Evolutionary conservation across 2,113 vertebrate species (phyloP).

Genomic region (Notarius lentiginosus): DNA sequence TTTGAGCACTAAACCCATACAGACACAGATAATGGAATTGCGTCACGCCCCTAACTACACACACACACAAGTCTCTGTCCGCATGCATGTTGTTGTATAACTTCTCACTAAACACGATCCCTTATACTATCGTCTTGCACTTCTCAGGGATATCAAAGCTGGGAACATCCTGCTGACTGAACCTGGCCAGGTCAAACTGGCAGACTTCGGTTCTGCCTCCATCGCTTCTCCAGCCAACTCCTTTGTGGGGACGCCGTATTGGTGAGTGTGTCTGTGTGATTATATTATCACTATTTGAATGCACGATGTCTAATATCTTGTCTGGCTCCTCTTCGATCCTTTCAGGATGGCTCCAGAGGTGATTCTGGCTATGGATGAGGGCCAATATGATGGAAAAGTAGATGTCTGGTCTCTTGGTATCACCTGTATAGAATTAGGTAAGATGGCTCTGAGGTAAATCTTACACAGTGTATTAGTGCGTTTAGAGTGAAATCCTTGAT

Average conservation of each 20-base stretch:
- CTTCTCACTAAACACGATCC: not conserved
- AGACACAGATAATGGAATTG: not conserved
- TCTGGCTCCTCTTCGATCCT: not conserved
- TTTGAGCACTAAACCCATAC: not conserved
- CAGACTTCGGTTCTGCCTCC: constrained; percentile 80
- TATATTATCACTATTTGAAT: not conserved
- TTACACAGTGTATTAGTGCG: not conserved
- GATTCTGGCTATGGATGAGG: constrained; percentile 82
- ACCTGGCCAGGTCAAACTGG: constrained; percentile 79
- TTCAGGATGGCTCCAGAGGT: constrained; percentile 82
- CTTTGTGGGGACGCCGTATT: constrained; percentile 81
- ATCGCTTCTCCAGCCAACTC: constrained; percentile 81
- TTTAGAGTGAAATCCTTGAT: constrained; percentile 4
- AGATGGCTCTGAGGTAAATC: not conserved
- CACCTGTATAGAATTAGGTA: constrained; percentile 81
- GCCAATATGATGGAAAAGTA: constrained; percentile 81
- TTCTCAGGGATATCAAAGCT: constrained; percentile 77
- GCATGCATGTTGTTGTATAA: not conserved
- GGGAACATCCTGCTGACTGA: constrained; percentile 81
- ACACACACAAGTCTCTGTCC: not conserved
- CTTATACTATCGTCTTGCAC: not conserved
- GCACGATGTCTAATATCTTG: not conserved
- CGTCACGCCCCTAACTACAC: too few species aligned
- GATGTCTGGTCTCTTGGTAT: constrained; percentile 83
- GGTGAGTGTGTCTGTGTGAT: constrained; percentile 56